These are phyloP conservation scores for Polydrusus tereticollis DNA, from an alignment of 2,888 invertebrate genomes.

Conservation along the genomic window DNA sequence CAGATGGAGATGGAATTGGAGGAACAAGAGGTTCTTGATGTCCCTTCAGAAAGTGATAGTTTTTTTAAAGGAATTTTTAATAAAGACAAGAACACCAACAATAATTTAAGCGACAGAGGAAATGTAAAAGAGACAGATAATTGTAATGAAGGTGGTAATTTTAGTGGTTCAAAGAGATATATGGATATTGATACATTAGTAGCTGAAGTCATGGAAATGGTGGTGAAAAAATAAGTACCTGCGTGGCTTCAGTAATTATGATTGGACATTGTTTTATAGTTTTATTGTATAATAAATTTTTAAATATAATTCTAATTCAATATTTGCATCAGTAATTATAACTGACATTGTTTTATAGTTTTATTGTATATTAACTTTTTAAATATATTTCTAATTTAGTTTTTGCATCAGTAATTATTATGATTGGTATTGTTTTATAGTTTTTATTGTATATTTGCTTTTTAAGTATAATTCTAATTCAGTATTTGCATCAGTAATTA, in stretches of 20 bases:
- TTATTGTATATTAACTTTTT: background rate
- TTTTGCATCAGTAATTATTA: too few relatives aligned
- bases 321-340: background rate
- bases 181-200: constrained; percentile 37
- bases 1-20: constrained; percentile 16
- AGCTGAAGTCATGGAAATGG: constrained; percentile 38
- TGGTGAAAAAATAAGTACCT: constrained; percentile 3
- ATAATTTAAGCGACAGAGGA: background rate
- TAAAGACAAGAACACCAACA: background rate
- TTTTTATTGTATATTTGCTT: background rate
- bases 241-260: background rate
- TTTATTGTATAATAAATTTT: background rate
- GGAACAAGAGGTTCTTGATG: constrained; percentile 1
- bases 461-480: too few relatives aligned
- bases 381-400: too few relatives aligned
- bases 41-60: constrained; percentile 12
- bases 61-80: constrained; percentile 32
- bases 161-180: background rate
- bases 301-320: too few relatives aligned
- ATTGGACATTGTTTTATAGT: background rate
- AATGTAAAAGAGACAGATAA: background rate
- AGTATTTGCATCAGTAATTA: too few relatives aligned
- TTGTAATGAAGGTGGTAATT: background rate
- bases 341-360: background rate
- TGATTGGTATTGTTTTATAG: background rate